Conservation (phyloP, 2,888 invertebrate genomes). For the Ceramica pisi region DNA sequence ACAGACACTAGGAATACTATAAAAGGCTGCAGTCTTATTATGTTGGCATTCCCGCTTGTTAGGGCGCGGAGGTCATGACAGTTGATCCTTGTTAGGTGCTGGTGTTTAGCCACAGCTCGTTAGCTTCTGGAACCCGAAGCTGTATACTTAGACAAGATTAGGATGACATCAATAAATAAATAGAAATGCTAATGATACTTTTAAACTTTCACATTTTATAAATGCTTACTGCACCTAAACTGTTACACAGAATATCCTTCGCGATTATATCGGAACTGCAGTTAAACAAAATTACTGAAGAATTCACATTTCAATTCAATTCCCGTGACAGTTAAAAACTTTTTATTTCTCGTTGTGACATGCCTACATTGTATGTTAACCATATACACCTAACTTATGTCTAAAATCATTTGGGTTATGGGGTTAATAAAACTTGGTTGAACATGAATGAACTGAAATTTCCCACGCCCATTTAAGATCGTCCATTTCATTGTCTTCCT, state of each 20-base stretch:
- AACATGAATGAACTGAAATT: neutral
- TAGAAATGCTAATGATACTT: neutral
- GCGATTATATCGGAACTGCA: neutral
- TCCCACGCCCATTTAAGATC: slow-evolving; percentile 22
- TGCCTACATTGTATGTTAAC: neutral
- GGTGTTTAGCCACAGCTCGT: neutral
- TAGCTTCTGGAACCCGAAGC: neutral
- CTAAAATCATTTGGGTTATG: neutral
- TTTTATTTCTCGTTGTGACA: neutral
- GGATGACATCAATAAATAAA: neutral
- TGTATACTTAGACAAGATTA: neutral
- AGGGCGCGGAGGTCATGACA: slow-evolving; percentile 21
- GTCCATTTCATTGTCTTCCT: slow-evolving; percentile 5
- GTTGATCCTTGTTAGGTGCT: neutral
- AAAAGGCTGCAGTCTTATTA: slow-evolving; percentile 20
- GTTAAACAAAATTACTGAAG: neutral
- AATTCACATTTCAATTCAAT: too few relatives aligned
- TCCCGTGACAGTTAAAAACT: neutral
- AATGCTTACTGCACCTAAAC: neutral
- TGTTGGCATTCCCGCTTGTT: neutral
- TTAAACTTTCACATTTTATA: neutral
- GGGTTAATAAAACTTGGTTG: neutral
- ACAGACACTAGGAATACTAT: slow-evolving; percentile 41
- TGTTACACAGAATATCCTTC: neutral
- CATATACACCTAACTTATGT: neutral